Conservation (phyloP, 2,888 invertebrate genomes). For the Exocentrus adspersus region DNA sequence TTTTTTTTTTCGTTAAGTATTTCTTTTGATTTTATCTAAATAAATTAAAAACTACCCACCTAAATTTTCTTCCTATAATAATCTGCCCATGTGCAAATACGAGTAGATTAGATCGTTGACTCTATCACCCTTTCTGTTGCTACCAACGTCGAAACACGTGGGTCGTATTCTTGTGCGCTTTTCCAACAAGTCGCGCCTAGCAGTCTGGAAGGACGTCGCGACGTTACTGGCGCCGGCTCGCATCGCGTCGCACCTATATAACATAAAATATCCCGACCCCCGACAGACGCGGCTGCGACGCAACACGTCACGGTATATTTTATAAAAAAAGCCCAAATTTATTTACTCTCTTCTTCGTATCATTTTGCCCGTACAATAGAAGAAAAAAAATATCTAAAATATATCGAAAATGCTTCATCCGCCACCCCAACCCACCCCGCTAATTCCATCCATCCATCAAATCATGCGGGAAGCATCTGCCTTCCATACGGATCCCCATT, state of each 20-base stretch:
- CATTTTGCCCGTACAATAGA: too few relatives aligned
- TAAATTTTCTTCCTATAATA: conserved; percentile 9
- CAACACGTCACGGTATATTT: too few relatives aligned
- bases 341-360: too few relatives aligned
- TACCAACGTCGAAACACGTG: conserved; percentile 34
- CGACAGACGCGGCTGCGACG: conserved; percentile 12
- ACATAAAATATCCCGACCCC: conserved; percentile 1
- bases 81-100: conserved; percentile 5
- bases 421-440: too few relatives aligned
- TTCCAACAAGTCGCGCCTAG: conserved; percentile 26
- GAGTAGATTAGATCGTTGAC: too few relatives aligned
- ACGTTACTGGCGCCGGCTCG: conserved; percentile 39
- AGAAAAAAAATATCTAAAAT: too few relatives aligned
- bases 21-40: neutral
- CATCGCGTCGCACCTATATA: conserved; percentile 16
- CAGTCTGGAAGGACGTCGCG: conserved; percentile 43
- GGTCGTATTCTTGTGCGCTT: conserved; percentile 19
- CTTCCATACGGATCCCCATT: neutral
- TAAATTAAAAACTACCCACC: conserved; percentile 14
- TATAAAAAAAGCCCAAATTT: too few relatives aligned
- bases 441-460: neutral
- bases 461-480: neutral
- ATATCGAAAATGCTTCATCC: too few relatives aligned
- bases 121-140: too few relatives aligned
- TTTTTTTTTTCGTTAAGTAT: neutral